Evolutionary conservation across 2,888 invertebrate species (phyloP).

Genomic region (Dexiosoma caninum): DNA sequence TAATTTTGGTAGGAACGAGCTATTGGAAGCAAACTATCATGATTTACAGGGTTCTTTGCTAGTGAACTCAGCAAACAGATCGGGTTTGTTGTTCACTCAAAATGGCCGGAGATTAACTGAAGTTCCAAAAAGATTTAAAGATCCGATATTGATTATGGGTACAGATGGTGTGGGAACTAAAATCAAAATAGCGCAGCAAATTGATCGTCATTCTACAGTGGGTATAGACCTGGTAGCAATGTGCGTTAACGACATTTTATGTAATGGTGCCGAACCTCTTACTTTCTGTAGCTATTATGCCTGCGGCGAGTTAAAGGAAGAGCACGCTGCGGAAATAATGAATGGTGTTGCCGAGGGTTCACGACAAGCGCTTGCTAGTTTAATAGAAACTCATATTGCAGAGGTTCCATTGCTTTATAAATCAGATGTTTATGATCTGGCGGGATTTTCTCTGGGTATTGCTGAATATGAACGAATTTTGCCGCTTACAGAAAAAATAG

Average conservation of each 20-base stretch:
- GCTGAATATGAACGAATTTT: slow-evolving; percentile 87
- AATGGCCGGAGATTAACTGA: slow-evolving; percentile 74
- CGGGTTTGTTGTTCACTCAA: slow-evolving; percentile 68
- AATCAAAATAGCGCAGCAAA: slow-evolving; percentile 91
- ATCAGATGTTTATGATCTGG: slow-evolving; percentile 92
- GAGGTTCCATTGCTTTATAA: slow-evolving; percentile 97
- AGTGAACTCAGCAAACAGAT: slow-evolving; percentile 64
- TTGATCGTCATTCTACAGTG: slow-evolving; percentile 86
- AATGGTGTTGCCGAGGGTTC: slow-evolving; percentile 89
- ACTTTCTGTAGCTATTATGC: slow-evolving; percentile 97
- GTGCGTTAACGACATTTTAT: slow-evolving; percentile 98
- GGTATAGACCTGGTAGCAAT: slow-evolving; percentile 98
- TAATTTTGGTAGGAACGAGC: slow-evolving; percentile 66
- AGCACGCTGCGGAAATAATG: slow-evolving; percentile 80
- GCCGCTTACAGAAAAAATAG: slow-evolving; percentile 85
- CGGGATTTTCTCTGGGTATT: slow-evolving; percentile 97
- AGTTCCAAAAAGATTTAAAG: slow-evolving; percentile 78
- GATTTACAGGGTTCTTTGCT: slow-evolving; percentile 45
- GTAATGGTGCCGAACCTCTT: slow-evolving; percentile 96
- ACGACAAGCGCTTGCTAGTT: slow-evolving; percentile 87
- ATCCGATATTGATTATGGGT: slow-evolving; percentile 94
- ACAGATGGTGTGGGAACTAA: slow-evolving; percentile 99
- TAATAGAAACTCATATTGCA: slow-evolving; percentile 95
- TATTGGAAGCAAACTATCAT: slow-evolving; percentile 57
- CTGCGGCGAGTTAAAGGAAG: slow-evolving; percentile 87